Base-by-base conservation (phyloP, 1,140 invertebrate species). In the Atta texana region DNA sequence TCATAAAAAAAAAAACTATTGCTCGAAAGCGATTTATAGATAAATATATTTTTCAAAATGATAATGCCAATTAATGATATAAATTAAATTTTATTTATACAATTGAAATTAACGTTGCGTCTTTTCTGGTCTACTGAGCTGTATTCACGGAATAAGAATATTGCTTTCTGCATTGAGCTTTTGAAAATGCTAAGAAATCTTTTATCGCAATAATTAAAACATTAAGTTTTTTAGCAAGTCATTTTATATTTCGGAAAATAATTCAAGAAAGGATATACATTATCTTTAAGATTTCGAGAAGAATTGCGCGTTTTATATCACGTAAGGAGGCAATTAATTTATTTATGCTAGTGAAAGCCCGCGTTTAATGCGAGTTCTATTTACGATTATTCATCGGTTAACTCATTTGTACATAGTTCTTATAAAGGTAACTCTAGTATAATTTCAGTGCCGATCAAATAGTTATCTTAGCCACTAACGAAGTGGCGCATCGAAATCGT, bases 361-460 rank as follows among this genome's bases (percentile, higher is more conserved):
- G 44, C 28, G 3, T 72, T 72, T 63, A 61, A 74, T 49, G 39
- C 55, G 39, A 61, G 2, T 74, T 44, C 69, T 84, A 71, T 68
- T 53, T 51, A 39, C 12, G n/a, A 51, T 66, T 66, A 61, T 81
- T 44, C 16, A n/a, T 82, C 31, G 49, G 28, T 84, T 63, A 34
- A 74, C 2, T 74, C 55, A 61, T 74, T 84, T 84, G 80, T 84
- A 84, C 14, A 84, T 84, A 84, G 24, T 63, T 14, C 14, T 84
- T 84, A 59, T 75, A 72, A 44, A 28, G 28, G 2, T 81, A 74
- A 39, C 4, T 69, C 14, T 69, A 69, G 66, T 51, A n/a, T 75
- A 61, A 84, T 84, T 84, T 84, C 28, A 72, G 14, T 55, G 34
- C 21, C 39, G 18, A 72, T 72, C 39, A 55, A 74, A 16, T 49